phyloP scores from a whole-genome alignment of 2,797 vertebrate species.

The Hemibagrus guttatus region DNA sequence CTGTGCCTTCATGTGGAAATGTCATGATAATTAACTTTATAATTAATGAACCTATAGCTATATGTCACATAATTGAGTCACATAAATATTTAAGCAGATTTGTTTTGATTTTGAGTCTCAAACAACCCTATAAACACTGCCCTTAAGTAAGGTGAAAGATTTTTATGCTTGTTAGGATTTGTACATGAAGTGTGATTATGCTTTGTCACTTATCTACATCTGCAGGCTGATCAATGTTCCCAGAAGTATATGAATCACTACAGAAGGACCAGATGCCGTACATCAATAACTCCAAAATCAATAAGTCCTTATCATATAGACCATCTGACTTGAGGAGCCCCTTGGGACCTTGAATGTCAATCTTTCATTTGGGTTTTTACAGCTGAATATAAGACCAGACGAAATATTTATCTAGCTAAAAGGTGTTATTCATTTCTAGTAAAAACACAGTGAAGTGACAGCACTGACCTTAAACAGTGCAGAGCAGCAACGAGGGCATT shows the following conservation, averaged over 20 bases:
- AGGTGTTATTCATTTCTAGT: conserved; percentile 7
- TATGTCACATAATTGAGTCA: not conserved
- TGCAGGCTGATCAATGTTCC: conserved; percentile 34
- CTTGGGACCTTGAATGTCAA: not conserved
- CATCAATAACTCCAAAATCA: conserved; percentile 40
- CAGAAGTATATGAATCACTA: conserved; percentile 40
- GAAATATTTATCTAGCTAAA: conserved; percentile 8
- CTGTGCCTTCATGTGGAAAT: not conserved
- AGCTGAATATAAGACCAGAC: not conserved
- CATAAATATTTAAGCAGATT: not conserved
- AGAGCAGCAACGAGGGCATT: conserved; percentile 4
- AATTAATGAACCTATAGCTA: not conserved
- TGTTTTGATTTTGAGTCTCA: not conserved
- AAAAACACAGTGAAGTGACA: conserved; percentile 15
- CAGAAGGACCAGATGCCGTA: conserved; percentile 12
- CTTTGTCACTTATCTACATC: conserved; percentile 23
- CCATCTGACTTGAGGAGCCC: not conserved
- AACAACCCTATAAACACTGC: not conserved
- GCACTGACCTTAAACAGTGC: conserved; percentile 4
- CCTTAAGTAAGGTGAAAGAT: not conserved
- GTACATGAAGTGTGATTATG: conserved; percentile 10
- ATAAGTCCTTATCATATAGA: conserved; percentile 32
- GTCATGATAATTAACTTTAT: not conserved
- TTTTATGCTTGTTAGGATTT: not conserved
- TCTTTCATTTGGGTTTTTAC: not conserved